phyloP scores from a whole-genome alignment of 2,888 invertebrate genomes.

The Sabatieria punctata region DNA sequence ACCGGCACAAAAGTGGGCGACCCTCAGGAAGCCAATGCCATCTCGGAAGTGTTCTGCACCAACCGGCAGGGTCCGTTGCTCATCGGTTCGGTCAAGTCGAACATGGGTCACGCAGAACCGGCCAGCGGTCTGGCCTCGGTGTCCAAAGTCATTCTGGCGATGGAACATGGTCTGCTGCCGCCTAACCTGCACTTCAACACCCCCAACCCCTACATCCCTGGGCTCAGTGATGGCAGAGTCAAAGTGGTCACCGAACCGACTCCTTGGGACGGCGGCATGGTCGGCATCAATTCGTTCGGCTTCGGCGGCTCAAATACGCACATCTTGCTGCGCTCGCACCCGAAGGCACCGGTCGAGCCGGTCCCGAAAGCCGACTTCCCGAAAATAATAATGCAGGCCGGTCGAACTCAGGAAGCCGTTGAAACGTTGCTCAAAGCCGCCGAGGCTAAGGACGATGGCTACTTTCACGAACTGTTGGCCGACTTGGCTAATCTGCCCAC shows the following conservation, averaged over 20 bases:
- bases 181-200: constrained; percentile 68
- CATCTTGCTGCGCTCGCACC: constrained; percentile 19
- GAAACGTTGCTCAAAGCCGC: constrained; percentile 48
- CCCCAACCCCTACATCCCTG: constrained; percentile 78
- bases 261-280: constrained; percentile 73
- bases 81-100: constrained; percentile 90
- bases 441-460: constrained; percentile 45
- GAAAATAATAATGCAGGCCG: constrained; percentile 57
- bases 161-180: constrained; percentile 76
- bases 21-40: constrained; percentile 88
- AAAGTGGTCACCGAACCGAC: constrained; percentile 64
- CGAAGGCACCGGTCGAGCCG: background rate
- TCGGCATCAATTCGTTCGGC: constrained; percentile 88
- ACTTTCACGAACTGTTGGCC: constrained; percentile 57
- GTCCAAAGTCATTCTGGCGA: constrained; percentile 45
- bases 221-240: constrained; percentile 70
- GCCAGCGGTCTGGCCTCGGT: constrained; percentile 36
- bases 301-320: constrained; percentile 60
- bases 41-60: constrained; percentile 74
- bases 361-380: constrained; percentile 45
- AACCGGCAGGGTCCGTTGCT: constrained; percentile 58
- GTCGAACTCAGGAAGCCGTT: constrained; percentile 64
- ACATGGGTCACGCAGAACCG: constrained; percentile 96
- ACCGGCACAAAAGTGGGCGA: constrained; percentile 98
- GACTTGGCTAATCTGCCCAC: constrained; percentile 51